phyloP scores from a whole-genome alignment of 2,797 vertebrate genomes.

The Enteromius argenteus region DNA sequence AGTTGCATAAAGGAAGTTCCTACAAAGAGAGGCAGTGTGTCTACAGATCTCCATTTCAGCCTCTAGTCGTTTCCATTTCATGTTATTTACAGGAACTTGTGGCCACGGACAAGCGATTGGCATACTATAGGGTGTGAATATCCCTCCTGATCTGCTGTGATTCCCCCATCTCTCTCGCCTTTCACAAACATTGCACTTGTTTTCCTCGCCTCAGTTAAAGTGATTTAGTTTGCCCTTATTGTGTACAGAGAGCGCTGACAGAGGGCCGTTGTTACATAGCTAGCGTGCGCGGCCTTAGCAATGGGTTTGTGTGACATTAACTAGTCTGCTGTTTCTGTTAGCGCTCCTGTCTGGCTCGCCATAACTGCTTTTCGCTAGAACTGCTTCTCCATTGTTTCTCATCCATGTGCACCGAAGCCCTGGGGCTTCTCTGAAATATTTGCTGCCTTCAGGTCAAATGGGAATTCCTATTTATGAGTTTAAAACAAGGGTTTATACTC shows the following conservation, averaged over 20 bases:
- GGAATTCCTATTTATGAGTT: neutral
- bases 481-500: neutral
- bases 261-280: constrained; percentile 63
- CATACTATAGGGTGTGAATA: neutral
- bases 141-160: neutral
- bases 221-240: constrained; percentile 70
- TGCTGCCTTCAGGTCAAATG: neutral
- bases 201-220: constrained; percentile 67
- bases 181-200: constrained; percentile 69
- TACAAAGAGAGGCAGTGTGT: neutral
- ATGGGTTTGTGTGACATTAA: constrained; percentile 29
- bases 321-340: constrained; percentile 53
- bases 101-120: neutral
- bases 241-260: constrained; percentile 67
- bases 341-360: constrained; percentile 38
- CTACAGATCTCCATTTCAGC: neutral
- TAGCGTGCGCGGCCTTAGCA: constrained; percentile 20
- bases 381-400: constrained; percentile 22
- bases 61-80: neutral
- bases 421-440: constrained; percentile 8
- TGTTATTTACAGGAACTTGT: constrained; percentile 17
- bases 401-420: neutral
- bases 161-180: constrained; percentile 23
- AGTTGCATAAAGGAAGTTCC: neutral
- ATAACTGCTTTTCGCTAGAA: constrained; percentile 8